Percentiles rank a stretch among this genome's conserved stretches.
These are phyloP conservation scores for Idaea aversata DNA, from an alignment of 2,888 invertebrate species.

Conservation along the genomic window DNA sequence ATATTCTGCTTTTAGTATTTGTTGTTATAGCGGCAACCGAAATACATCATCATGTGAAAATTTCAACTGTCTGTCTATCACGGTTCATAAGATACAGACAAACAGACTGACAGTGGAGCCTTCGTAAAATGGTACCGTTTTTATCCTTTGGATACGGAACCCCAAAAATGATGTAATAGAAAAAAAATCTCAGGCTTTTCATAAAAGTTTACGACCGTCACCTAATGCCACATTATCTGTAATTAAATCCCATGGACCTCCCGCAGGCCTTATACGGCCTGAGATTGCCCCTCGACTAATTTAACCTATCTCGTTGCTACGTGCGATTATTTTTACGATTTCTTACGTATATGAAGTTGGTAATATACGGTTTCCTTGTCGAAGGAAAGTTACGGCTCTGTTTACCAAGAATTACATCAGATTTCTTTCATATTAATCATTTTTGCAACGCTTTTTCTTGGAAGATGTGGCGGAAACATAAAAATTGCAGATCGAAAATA, in stretches of 20 bases:
- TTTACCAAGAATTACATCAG: background rate
- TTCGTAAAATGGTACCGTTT: too few relatives aligned
- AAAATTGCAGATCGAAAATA: too few relatives aligned
- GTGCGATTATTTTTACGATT: background rate
- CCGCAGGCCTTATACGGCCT: slow-evolving; percentile 23
- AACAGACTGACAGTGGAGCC: too few relatives aligned
- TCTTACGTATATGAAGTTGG: background rate
- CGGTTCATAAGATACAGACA: too few relatives aligned
- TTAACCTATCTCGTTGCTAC: slow-evolving; percentile 7
- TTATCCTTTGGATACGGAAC: too few relatives aligned
- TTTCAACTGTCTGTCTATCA: too few relatives aligned
- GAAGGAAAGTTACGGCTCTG: background rate
- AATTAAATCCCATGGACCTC: slow-evolving; percentile 25
- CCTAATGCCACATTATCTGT: slow-evolving; percentile 19
- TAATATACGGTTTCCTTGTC: background rate
- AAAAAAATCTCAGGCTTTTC: background rate
- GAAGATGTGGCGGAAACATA: too few relatives aligned
- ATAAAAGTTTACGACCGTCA: slow-evolving; percentile 23
- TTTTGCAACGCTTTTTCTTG: background rate
- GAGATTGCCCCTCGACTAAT: slow-evolving; percentile 24
- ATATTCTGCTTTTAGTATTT: too few relatives aligned
- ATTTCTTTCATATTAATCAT: background rate
- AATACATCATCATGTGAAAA: too few relatives aligned
- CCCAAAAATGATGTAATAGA: background rate
- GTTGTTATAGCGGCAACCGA: too few relatives aligned